Percentiles rank a stretch among this genome's conserved stretches.
phyloP scores from a whole-genome alignment of 2,888 invertebrate species.

The Monochamus alternatus region DNA sequence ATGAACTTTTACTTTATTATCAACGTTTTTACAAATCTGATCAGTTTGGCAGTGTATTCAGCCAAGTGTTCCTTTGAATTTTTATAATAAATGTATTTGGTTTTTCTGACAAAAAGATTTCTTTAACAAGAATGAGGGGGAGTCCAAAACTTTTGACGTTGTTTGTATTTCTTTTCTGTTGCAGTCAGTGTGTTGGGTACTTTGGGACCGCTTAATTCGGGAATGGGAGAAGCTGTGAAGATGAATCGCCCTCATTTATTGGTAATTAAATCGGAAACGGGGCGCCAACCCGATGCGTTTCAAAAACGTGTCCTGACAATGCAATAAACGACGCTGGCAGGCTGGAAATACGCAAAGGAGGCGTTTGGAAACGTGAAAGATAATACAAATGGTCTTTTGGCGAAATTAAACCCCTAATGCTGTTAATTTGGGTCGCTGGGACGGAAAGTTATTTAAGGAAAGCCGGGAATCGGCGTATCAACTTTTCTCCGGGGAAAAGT shows the following conservation, averaged over 20 bases:
- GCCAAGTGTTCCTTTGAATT: no score
- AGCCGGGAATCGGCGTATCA: conserved; percentile 30
- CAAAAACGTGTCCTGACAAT: conserved; percentile 33
- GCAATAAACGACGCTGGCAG: conserved; percentile 26
- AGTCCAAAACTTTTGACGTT: no score
- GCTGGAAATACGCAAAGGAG: conserved; percentile 25
- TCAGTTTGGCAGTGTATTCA: no score
- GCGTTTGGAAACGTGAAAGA: conserved; percentile 33
- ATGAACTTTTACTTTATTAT: no score
- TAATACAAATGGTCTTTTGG: conserved; percentile 38
- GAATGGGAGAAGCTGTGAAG: conserved; percentile 13
- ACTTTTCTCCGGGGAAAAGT: conserved; percentile 35
- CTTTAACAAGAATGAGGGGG: no score
- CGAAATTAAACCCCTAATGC: conserved; percentile 35
- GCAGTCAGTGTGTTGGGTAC: no score
- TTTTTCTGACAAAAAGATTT: no score
- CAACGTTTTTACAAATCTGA: no score
- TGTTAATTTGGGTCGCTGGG: conserved; percentile 33
- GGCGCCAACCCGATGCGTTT: conserved; percentile 1
- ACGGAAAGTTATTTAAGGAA: conserved; percentile 37
- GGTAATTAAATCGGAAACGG: conserved; percentile 32
- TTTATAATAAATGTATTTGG: no score
- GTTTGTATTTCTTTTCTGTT: no score
- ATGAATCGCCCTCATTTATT: conserved; percentile 30
- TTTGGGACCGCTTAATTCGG: neutral